Conservation (phyloP, 2,888 invertebrate species). For the Chrysolina oricalcia region DNA sequence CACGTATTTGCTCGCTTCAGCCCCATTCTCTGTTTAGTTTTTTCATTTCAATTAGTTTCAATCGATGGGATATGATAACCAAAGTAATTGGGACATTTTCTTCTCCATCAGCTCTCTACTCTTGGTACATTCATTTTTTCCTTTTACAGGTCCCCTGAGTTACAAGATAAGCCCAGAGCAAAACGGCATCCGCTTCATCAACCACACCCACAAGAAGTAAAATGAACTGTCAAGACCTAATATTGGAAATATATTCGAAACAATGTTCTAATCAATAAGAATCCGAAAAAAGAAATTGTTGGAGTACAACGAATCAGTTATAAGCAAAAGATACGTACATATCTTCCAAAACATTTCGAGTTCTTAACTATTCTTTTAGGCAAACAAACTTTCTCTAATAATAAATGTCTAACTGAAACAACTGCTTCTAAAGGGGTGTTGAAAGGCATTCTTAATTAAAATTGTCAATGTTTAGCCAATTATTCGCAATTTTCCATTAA, state of each 20-base stretch:
- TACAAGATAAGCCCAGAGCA: constrained; percentile 19
- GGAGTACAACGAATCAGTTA: too few species aligned
- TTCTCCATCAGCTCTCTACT: background rate
- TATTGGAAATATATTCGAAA: constrained; percentile 15
- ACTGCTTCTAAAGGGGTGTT: too few species aligned
- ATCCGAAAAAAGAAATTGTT: too few species aligned
- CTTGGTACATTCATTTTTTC: constrained; percentile 35
- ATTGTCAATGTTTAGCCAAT: too few species aligned
- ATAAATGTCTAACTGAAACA: too few species aligned
- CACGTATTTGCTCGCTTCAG: background rate
- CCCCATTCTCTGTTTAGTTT: background rate
- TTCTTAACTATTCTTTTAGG: too few species aligned
- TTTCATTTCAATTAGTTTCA: background rate
- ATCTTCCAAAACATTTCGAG: too few species aligned
- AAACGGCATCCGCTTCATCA: constrained; percentile 8
- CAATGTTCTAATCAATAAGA: background rate
- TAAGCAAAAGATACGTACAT: too few species aligned
- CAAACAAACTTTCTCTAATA: too few species aligned
- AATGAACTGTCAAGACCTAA: background rate
- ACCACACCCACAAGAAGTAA: constrained; percentile 24
- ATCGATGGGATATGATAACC: background rate
- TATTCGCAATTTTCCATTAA: too few species aligned
- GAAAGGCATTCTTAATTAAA: too few species aligned
- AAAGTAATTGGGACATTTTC: background rate
- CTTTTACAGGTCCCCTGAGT: constrained; percentile 32